Conservation (phyloP, 2,113 vertebrate genomes). For the Paraplagusia blochii region DNA sequence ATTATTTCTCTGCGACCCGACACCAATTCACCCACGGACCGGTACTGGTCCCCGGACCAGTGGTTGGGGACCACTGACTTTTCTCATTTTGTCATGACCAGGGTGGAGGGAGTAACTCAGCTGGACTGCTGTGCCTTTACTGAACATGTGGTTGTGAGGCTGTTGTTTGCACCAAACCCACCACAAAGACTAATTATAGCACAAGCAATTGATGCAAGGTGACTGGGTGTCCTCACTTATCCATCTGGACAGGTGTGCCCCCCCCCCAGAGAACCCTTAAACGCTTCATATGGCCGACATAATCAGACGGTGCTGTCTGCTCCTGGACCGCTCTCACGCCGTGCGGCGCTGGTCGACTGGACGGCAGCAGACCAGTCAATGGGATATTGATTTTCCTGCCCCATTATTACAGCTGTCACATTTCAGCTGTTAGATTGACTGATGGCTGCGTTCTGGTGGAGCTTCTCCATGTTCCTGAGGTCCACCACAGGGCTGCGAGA, state of each 20-base stretch:
- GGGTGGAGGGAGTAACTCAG: conserved; percentile 33
- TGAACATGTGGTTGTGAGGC: conserved; percentile 48
- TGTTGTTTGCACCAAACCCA: conserved; percentile 51
- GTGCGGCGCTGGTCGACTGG: conserved; percentile 68
- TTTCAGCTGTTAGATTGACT: conserved; percentile 71
- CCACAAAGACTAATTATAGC: conserved; percentile 69
- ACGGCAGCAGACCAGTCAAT: conserved; percentile 70
- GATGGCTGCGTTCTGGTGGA: conserved; percentile 62
- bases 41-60: no score
- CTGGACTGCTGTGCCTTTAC: conserved; percentile 70
- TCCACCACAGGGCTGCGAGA: conserved; percentile 34
- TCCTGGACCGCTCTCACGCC: conserved; percentile 63
- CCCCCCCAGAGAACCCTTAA: conserved; percentile 58
- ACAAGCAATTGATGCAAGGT: conserved; percentile 74
- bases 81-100: conserved; percentile 23
- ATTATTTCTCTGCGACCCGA: no score
- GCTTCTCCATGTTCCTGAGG: conserved; percentile 56
- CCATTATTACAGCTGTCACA: conserved; percentile 75
- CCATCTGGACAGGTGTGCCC: conserved; percentile 60
- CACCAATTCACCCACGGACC: no score
- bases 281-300: conserved; percentile 41
- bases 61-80: conserved; percentile 37
- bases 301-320: conserved; percentile 67
- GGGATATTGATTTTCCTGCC: conserved; percentile 74
- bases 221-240: conserved; percentile 61